Base-by-base conservation (phyloP, 2,888 invertebrate genomes). In the Acleris literana region DNA sequence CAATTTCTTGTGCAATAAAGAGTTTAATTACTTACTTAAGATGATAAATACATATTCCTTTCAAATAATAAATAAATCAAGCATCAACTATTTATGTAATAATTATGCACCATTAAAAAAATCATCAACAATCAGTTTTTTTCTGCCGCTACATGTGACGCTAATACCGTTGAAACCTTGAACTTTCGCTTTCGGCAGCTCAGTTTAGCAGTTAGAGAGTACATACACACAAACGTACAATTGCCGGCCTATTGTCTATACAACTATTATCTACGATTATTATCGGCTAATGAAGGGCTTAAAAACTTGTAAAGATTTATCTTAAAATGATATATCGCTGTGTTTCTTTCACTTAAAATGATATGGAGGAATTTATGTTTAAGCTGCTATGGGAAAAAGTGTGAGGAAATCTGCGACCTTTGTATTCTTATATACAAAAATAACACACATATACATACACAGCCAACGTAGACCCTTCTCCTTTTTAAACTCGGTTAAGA, bases 141-240 rank as follows among this genome's bases (percentile, higher is more conserved):
- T 66, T 52, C 62, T 62, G 33, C 48, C 62, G n/a, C 46, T 66
- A 61, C 62, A 7, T 22, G 29, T 18, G 9, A 52, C 46, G 33
- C 18, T 17, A 33, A 25, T 49, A 56, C 46, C 56, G 61, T 62
- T 48, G 57, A 52, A 61, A 44, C 66, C 66, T 66, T 66, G 66
- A 66, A 66, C 66, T 66, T 66, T 66, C 52, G 56, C 58, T 59
- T 62, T 66, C 65, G 56, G 65, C 61, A 64, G 53, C 63, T 53
- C 57, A 52, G 66, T 62, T 62, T 62, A 57, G 52, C 61, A 29
- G 55, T 57, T 29, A 66, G 33, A 55, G 55, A 65, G 65, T 66
- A 66, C 66, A 61, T 44, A 52, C 61, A 56, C 33, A 66, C 65
- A 58, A 20, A 62, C 65, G 60, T 44, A 58, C 58, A 29, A 59